A percentile compares a stretch with the other conserved stretches of the same genome.
Evolutionary conservation across 1,140 invertebrate genomes (phyloP).

Genomic region (Rhagoletis zephyria): DNA sequence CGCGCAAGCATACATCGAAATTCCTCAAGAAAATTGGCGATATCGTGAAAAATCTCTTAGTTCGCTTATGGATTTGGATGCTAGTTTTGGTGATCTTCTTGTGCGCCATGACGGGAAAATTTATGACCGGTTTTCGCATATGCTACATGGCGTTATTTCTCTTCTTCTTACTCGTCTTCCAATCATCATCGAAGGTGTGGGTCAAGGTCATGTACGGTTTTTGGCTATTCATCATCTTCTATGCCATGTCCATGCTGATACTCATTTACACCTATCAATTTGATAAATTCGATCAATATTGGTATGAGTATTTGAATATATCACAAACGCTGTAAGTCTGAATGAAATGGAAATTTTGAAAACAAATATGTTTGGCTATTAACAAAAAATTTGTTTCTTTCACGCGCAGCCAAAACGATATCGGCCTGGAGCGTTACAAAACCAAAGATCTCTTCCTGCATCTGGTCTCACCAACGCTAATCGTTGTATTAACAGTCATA

Average conservation of each 20-base stretch:
- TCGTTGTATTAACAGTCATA: slow-evolving; percentile 94
- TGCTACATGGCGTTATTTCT: slow-evolving; percentile 97
- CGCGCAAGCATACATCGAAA: slow-evolving; percentile 73
- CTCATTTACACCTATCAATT: slow-evolving; percentile 99
- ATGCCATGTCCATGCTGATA: slow-evolving; percentile 95
- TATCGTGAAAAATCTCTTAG: slow-evolving; percentile 81
- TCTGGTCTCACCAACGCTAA: slow-evolving; percentile 91
- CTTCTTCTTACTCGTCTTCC: slow-evolving; percentile 92
- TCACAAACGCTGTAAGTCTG: slow-evolving; percentile 83
- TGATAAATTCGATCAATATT: slow-evolving; percentile 88
- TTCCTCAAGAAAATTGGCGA: slow-evolving; percentile 80
- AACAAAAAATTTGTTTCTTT: not conserved
- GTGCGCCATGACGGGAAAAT: slow-evolving; percentile 88
- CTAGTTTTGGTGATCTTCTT: slow-evolving; percentile 93
- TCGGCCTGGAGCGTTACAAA: slow-evolving; percentile 91
- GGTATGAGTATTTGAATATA: slow-evolving; percentile 85
- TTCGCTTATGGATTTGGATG: slow-evolving; percentile 97
- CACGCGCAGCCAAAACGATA: slow-evolving; percentile 87
- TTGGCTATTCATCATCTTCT: slow-evolving; percentile 96
- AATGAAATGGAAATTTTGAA: not conserved
- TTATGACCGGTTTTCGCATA: slow-evolving; percentile 95
- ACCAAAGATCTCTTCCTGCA: slow-evolving; percentile 91
- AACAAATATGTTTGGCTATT: not conserved
- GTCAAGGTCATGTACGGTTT: slow-evolving; percentile 93
- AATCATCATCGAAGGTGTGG: slow-evolving; percentile 94